These are phyloP conservation scores for Myotis vivesi DNA, from an alignment of 2,797 vertebrate species.

Conservation along the genomic window DNA sequence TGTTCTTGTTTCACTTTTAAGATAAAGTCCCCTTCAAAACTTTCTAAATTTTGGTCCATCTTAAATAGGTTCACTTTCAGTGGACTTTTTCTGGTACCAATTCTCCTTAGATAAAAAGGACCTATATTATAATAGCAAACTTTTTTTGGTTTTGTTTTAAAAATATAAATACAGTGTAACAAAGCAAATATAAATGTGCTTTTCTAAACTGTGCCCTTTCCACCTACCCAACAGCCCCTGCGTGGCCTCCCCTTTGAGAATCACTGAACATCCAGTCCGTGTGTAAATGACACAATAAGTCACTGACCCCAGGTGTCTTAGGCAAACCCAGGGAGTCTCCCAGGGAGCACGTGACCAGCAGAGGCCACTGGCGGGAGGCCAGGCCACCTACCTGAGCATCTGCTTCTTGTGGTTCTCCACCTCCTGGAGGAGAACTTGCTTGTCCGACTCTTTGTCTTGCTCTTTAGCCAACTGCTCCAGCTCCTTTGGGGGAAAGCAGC, in stretches of 20 bases:
- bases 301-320: background rate
- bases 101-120: slow-evolving; percentile 15
- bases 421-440: slow-evolving; percentile 88
- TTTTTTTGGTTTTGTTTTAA: background rate
- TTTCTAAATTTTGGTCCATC: background rate
- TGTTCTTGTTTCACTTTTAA: background rate
- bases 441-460: slow-evolving; percentile 96
- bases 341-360: background rate
- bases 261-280: background rate
- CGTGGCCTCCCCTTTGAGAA: background rate
- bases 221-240: background rate
- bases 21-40: background rate
- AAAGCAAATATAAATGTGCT: background rate
- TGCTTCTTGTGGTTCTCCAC: slow-evolving; percentile 95
- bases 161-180: background rate
- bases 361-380: background rate
- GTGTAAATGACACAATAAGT: background rate
- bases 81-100: background rate
- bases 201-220: background rate
- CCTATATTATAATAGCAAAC: background rate
- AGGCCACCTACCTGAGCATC: slow-evolving; percentile 92
- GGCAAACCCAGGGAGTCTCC: background rate
- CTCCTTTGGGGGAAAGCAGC: slow-evolving; percentile 84
- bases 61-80: background rate
- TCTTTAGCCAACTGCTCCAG: slow-evolving; percentile 95